Base-by-base conservation (phyloP, 2,113 vertebrate species). In the Micronisus gabar region DNA sequence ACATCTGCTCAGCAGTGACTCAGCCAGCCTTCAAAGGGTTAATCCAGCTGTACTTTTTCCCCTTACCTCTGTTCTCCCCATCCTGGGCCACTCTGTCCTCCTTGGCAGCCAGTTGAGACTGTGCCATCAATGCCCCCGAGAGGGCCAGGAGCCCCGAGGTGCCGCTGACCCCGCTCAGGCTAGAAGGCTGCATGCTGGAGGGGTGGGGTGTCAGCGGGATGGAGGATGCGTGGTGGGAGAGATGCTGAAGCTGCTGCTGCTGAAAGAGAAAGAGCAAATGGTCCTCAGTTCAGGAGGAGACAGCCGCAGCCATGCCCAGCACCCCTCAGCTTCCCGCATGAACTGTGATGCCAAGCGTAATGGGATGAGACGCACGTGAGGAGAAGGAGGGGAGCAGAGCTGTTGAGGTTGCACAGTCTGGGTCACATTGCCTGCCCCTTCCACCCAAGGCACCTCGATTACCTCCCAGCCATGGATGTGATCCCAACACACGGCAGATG, bases 211-310 rank as follows among this genome's bases (percentile, higher is more conserved):
- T 91, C 95, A 99, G 98, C 7, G 98, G 98, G 81, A 99, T 97
- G 4, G 98, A 98, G 15, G 99, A 98, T 40, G 98, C 90, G 5
- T 99, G 99, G 95, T 99, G 99, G 86, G 99, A 99, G 97, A 99
- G 98, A 66, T 99, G 99, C 98, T 99, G 99, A 97, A 99, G 99
- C 98, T 99, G 99, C 99, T 99, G 99, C 99, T 99, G 99, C 99
- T 99, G 97, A 96, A 98, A 93, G 91, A 88, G 87, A 98, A 81
- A 96, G 97, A 97, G 96, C 95, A 90, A 71, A 96, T 7, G 91
- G 61, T 72, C 41, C 76, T 41, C 26, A 36, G 40, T 34, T 8
- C 3, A 9, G 52, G 52, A 55, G 76, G 80, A 48, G 86, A 20
- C 7, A 3, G 65, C 50, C 7, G 0, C 71, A 81, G 91, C 56